Percentiles rank a stretch among this genome's conserved stretches.
Evolutionary conservation across 2,888 invertebrate genomes (phyloP).

Genomic region (Ophraella communa): DNA sequence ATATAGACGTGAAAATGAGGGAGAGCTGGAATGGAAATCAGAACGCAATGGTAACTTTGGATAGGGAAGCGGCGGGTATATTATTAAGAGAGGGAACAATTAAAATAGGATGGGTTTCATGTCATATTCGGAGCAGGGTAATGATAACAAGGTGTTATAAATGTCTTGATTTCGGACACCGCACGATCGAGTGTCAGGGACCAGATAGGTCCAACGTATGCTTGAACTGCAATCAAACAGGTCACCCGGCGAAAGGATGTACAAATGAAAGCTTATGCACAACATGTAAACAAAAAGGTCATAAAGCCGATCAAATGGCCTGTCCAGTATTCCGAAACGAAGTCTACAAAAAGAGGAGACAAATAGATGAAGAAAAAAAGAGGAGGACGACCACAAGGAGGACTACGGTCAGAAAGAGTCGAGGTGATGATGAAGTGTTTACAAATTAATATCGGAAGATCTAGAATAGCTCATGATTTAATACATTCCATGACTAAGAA

Average conservation of each 20-base stretch:
- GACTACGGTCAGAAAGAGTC: neutral
- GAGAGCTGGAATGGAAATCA: too few relatives aligned
- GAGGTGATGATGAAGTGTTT: neutral
- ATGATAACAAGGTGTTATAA: neutral
- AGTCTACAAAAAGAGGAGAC: neutral
- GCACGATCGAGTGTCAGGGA: neutral
- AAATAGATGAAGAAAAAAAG: neutral
- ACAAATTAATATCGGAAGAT: constrained; percentile 11
- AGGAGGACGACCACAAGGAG: neutral
- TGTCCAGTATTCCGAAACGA: constrained; percentile 1
- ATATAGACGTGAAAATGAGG: too few relatives aligned
- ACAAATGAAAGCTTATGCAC: constrained; percentile 6
- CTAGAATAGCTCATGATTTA: neutral
- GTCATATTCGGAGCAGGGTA: neutral
- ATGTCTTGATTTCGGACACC: constrained; percentile 4
- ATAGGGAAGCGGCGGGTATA: too few relatives aligned
- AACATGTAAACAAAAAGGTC: constrained; percentile 7
- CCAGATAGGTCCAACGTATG: constrained; percentile 4
- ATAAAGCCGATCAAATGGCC: constrained; percentile 8
- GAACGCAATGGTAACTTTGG: too few relatives aligned
- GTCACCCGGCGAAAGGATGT: constrained; percentile 12
- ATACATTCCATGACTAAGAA: neutral
- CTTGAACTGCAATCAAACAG: constrained; percentile 8
- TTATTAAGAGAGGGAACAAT: neutral
- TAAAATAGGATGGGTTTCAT: neutral